These are phyloP conservation scores for Vimba vimba DNA, from an alignment of 2,113 vertebrate species.

Conservation along the genomic window DNA sequence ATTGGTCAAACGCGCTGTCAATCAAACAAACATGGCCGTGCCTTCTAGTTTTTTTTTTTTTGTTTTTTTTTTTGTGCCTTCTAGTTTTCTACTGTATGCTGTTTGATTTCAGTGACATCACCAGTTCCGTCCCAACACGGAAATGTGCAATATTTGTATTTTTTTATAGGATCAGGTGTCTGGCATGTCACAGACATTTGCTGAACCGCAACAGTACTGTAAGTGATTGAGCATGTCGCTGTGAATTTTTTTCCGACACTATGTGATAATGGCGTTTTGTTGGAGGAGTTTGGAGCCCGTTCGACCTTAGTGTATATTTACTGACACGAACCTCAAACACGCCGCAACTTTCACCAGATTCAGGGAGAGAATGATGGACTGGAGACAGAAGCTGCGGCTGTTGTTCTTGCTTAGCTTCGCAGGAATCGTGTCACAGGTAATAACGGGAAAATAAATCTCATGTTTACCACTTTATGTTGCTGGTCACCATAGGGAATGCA, in stretches of 20 bases:
- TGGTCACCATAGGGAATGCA: conserved; percentile 4
- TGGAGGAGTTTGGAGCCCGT: conserved; percentile 29
- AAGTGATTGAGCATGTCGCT: conserved; percentile 45
- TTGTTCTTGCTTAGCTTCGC: conserved; percentile 22
- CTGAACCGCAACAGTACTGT: conserved; percentile 19
- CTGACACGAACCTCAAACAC: conserved; percentile 3
- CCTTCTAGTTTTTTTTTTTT: not conserved
- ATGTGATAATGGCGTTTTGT: conserved; percentile 19
- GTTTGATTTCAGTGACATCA: conserved; percentile 62
- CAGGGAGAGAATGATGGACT: conserved; percentile 22
- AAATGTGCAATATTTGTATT: conserved; percentile 63
- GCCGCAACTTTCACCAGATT: conserved; percentile 14
- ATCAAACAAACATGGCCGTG: conserved; percentile 16
- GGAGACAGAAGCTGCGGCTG: conserved; percentile 5
- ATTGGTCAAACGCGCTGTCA: conserved; percentile 63
- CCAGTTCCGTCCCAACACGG: conserved; percentile 74
- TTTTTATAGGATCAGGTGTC: conserved; percentile 47
- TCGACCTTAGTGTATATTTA: conserved; percentile 55
- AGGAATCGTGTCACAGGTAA: conserved; percentile 43
- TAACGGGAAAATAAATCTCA: not conserved
- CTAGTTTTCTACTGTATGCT: conserved; percentile 39
- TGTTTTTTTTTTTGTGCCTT: not conserved
- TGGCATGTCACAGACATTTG: not conserved
- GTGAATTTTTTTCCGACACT: not conserved
- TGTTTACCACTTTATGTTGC: conserved; percentile 33